Conservation (phyloP, 1,140 invertebrate genomes). For the Diabrotica undecimpunctata region DNA sequence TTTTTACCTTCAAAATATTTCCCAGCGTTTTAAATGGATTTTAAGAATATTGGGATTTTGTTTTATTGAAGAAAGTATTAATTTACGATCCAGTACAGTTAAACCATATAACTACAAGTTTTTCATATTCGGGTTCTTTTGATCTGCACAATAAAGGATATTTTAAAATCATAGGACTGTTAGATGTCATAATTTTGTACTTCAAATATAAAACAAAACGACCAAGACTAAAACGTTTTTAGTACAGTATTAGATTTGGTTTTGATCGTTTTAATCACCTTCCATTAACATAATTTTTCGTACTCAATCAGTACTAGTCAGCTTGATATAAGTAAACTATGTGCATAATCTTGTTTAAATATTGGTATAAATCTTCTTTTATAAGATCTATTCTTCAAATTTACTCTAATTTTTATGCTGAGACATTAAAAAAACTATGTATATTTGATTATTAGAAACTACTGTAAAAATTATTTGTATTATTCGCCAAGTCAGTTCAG, state of each 20-base stretch:
- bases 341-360: conserved; percentile 8
- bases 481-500: background rate
- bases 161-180: background rate
- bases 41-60: background rate
- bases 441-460: background rate
- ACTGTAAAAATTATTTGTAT: background rate
- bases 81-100: background rate
- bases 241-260: conserved; percentile 30
- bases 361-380: conserved; percentile 35
- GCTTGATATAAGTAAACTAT: conserved; percentile 44
- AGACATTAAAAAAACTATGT: background rate
- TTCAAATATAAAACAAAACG: background rate
- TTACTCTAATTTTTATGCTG: conserved; percentile 17
- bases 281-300: conserved; percentile 28
- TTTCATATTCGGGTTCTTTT: background rate
- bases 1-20: background rate
- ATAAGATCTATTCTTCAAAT: conserved; percentile 11
- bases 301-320: conserved; percentile 47
- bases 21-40: background rate
- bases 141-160: background rate
- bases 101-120: background rate
- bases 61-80: background rate
- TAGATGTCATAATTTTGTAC: background rate
- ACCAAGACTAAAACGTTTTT: conserved; percentile 23
- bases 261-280: conserved; percentile 25